Base-by-base conservation (phyloP, 2,797 vertebrate species). In the Muscicapa comitata region DNA sequence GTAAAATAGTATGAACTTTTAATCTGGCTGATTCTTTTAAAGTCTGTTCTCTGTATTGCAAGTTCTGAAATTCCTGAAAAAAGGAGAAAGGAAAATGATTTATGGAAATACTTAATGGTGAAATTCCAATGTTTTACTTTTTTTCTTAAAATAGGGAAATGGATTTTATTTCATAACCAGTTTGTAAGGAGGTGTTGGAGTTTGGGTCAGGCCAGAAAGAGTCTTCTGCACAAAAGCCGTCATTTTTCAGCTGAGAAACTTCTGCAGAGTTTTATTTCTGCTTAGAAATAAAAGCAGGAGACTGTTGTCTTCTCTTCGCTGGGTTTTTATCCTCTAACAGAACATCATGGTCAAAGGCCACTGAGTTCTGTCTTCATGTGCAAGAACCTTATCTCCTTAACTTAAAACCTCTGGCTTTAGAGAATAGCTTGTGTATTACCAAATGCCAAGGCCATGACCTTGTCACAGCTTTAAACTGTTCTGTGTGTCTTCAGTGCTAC, bases 331-430 rank as follows among this genome's bases (percentile, higher is more conserved):
- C 29, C 31, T 73, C 66, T 88, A 48, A 40, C 55, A 70, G 73
- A 78, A 51, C 17, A 15, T 13, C 17, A 10, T 88, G 68, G 77
- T 55, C 67, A 73, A 48, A 94, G 67, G 48, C 48, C 37, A 17
- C 40, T 24, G 21, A 78, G 45, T 66, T 88, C 47, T 85, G 74
- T 35, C 47, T 93, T 88, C 17, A 11, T 26, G 61, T 79, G 31
- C 45, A 74, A 79, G 85, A 93, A 38, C 57, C 43, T 82, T 85
- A 92, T 67, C 84, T 94, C 28, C 68, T 83, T 83, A 90, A 82
- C 33, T 79, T 93, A 65, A 96, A 80, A 71, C 63, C 53, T 79
- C 48, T 42, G 84, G 80, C 73, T 95, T 86, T 76, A 85, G 63
- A 94, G 84, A 19, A 29, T 55, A 28, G 59, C 77, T 85, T 93